These are phyloP conservation scores for Chiroxiphia lanceolata DNA, from an alignment of 2,797 vertebrate genomes.

Conservation along the genomic window DNA sequence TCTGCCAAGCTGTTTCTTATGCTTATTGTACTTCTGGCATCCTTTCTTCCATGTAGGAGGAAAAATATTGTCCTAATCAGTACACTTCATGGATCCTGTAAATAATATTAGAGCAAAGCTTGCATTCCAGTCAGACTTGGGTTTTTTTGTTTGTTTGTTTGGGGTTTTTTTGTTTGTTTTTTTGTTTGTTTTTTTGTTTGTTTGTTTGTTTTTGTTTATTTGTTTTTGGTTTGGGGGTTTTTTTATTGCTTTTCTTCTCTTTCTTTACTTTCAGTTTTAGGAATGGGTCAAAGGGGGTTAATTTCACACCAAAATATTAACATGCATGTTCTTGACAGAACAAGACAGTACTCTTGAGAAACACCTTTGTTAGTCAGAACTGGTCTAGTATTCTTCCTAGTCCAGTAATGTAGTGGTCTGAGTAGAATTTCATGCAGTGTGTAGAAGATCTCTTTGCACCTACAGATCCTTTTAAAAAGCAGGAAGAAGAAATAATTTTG, in stretches of 20 bases:
- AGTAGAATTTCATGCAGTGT: not conserved
- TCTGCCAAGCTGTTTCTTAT: conserved; percentile 7
- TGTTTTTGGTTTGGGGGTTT: too few species aligned
- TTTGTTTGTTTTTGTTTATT: too few species aligned
- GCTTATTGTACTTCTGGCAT: conserved; percentile 8
- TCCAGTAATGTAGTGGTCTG: not conserved
- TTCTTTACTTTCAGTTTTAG: not conserved
- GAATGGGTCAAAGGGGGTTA: not conserved
- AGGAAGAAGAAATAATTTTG: not conserved
- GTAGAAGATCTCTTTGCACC: not conserved
- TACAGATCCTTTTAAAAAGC: not conserved
- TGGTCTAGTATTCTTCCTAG: not conserved
- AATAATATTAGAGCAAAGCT: not conserved
- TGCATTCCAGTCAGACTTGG: not conserved
- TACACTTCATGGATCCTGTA: not conserved
- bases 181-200: too few species aligned
- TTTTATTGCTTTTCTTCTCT: not conserved
- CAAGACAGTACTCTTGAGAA: not conserved
- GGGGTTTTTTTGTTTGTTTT: rapidly evolving
- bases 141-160: too few species aligned
- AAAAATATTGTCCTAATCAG: conserved; percentile 27
- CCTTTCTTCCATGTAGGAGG: not conserved
- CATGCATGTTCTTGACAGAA: rapidly evolving
- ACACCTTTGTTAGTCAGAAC: not conserved
- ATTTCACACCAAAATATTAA: not conserved